Evolutionary conservation across 2,888 invertebrate species (phyloP), one percentile per base, ranked within the genome.

Genomic region (Troilus luridus): DNA sequence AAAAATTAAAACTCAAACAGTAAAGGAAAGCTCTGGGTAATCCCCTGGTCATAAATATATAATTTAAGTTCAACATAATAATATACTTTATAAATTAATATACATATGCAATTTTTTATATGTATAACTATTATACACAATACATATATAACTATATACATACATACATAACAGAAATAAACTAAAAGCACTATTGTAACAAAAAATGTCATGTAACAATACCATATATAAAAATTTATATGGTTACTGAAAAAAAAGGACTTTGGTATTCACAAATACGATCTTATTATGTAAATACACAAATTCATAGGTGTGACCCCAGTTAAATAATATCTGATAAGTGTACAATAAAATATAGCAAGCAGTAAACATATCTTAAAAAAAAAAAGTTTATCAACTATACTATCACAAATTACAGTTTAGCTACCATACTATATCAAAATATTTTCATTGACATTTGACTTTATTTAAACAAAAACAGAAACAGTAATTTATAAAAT

Each of bases 81-180:
- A 85, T 85, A 85, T 56, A 85, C 3, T 85, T 85, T 88, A 24
- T 88, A 88, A 19, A 3, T 60, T 21, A 19, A 88, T 88, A 88
- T 88, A 88, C 27, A 88, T 88, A 60, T 60, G n/a, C 21, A 24
- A 24, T 88, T 64, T 60, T 60, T 24, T 12, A 88, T 19, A 88
- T 60, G 27, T 88, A 62, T 19, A 88, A 58, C n/a, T 62, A 88
- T 56, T 62, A 88, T 88, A 60, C 64, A 88, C 21, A 88, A 88
- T 41, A 59, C 60, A 59, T 24, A 27, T 67, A 67, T 67, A 67
- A 6, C 21, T 88, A 88, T 64, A 88, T 62, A 88, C 62, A 88
- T 88, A 59, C 88, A 88, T 88, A 88, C 88, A 88, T 62, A 60
- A 88, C 64, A 88, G 59, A 88, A 88, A 59, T 62, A 62, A 62